phyloP scores from a whole-genome alignment of 2,888 invertebrate species.

The Dioctria rufipes region DNA sequence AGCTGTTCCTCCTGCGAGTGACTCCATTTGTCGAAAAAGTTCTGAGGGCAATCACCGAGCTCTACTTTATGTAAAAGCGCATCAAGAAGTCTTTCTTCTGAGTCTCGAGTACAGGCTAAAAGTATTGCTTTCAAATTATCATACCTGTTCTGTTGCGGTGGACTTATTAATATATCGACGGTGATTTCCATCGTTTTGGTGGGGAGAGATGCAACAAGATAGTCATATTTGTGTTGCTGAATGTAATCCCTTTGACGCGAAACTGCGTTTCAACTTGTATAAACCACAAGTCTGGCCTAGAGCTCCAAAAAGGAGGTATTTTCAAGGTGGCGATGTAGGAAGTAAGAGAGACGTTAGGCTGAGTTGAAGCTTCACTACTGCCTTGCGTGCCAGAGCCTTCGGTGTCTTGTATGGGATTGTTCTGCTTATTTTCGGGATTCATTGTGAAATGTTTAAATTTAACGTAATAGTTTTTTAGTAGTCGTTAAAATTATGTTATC shows the following conservation, averaged over 20 bases:
- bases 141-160: background rate
- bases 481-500: no score
- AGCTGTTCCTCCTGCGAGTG: background rate
- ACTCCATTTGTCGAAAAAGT: no score
- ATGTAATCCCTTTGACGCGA: slow-evolving; percentile 12
- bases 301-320: background rate
- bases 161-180: background rate
- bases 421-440: no score
- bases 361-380: no score
- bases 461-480: no score
- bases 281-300: background rate
- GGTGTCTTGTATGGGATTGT: no score
- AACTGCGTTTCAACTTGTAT: background rate
- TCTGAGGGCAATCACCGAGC: background rate
- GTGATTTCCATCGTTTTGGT: background rate
- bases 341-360: no score
- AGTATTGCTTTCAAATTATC: background rate
- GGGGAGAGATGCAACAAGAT: background rate
- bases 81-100: slow-evolving; percentile 31
- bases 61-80: background rate
- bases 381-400: no score
- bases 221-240: background rate
- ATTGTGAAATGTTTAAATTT: no score
- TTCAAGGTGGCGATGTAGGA: no score
- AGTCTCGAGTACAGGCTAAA: background rate